A percentile compares a stretch with the other conserved stretches of the same genome.
Evolutionary conservation across 2,888 invertebrate species (phyloP).

Genomic region (Arenicola marina): DNA sequence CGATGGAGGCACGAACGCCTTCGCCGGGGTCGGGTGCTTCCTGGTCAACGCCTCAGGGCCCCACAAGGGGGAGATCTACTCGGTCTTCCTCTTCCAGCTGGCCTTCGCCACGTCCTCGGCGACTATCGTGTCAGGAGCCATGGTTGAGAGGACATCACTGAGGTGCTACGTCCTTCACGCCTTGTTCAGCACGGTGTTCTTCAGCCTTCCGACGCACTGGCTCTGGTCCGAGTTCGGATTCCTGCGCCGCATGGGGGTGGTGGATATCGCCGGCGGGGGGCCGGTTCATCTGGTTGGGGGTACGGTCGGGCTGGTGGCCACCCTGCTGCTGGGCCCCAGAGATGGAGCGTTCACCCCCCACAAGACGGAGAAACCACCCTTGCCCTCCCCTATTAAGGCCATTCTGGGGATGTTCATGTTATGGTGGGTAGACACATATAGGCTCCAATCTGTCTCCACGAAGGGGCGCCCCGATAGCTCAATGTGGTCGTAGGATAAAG

Average conservation of each 20-base stretch:
- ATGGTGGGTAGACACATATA: slow-evolving; percentile 69
- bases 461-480: too few relatives aligned
- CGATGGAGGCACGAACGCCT: slow-evolving; percentile 53
- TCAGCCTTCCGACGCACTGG: slow-evolving; percentile 62
- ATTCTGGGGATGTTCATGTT: slow-evolving; percentile 86
- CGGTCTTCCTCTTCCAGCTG: slow-evolving; percentile 32
- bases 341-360: slow-evolving; percentile 58
- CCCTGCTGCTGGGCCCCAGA: slow-evolving; percentile 85
- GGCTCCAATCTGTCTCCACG: too few relatives aligned
- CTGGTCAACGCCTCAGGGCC: slow-evolving; percentile 55
- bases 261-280: slow-evolving; percentile 84
- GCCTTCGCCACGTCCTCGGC: slow-evolving; percentile 87
- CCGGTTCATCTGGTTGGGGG: slow-evolving; percentile 81
- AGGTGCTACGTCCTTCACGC: slow-evolving; percentile 52
- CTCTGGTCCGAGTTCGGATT: slow-evolving; percentile 74
- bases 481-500: too few relatives aligned
- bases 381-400: slow-evolving; percentile 74
- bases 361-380: slow-evolving; percentile 72
- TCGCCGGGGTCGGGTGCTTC: slow-evolving; percentile 47
- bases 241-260: slow-evolving; percentile 83
- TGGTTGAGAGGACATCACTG: slow-evolving; percentile 55
- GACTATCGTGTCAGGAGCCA: slow-evolving; percentile 54
- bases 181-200: slow-evolving; percentile 47
- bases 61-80: slow-evolving; percentile 12
- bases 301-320: slow-evolving; percentile 78